These are phyloP conservation scores for Ursus arctos DNA, from an alignment of 2,113 vertebrate species.

Conservation along the genomic window DNA sequence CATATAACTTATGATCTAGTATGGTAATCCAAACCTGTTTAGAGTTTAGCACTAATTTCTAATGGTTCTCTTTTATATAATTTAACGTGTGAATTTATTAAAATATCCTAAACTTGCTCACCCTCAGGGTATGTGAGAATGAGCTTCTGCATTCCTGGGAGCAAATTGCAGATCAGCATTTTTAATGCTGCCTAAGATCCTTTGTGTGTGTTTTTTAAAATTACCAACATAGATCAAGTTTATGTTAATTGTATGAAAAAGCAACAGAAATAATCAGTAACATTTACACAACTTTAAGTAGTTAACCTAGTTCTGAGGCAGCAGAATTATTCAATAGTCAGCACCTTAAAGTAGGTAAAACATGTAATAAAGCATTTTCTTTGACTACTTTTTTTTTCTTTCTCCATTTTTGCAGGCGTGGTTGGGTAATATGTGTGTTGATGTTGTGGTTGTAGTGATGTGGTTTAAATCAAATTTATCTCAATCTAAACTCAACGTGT, in stretches of 20 bases:
- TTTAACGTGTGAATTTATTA: conserved; percentile 83
- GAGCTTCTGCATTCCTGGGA: conserved; percentile 72
- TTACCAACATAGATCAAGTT: conserved; percentile 87
- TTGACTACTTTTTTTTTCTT: conserved; percentile 12
- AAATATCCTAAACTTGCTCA: conserved; percentile 79
- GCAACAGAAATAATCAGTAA: conserved; percentile 84
- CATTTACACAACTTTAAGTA: conserved; percentile 85
- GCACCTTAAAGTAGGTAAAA: conserved; percentile 80
- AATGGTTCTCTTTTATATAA: conserved; percentile 80
- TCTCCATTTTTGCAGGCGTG: background rate
- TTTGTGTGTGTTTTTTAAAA: conserved; percentile 78
- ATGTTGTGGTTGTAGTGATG: background rate
- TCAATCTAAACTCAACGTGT: conserved; percentile 39
- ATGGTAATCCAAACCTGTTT: conserved; percentile 69
- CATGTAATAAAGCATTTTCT: conserved; percentile 69
- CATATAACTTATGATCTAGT: conserved; percentile 63
- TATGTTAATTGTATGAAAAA: conserved; percentile 88
- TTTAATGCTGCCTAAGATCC: conserved; percentile 84
- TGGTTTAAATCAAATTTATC: conserved; percentile 55
- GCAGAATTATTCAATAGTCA: conserved; percentile 83
- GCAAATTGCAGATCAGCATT: conserved; percentile 84
- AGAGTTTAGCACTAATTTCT: conserved; percentile 81
- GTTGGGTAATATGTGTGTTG: background rate
- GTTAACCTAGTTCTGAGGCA: conserved; percentile 85
- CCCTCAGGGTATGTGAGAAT: conserved; percentile 72